Conservation (phyloP, 1,140 invertebrate species). For the Heliothis subflexa region DNA sequence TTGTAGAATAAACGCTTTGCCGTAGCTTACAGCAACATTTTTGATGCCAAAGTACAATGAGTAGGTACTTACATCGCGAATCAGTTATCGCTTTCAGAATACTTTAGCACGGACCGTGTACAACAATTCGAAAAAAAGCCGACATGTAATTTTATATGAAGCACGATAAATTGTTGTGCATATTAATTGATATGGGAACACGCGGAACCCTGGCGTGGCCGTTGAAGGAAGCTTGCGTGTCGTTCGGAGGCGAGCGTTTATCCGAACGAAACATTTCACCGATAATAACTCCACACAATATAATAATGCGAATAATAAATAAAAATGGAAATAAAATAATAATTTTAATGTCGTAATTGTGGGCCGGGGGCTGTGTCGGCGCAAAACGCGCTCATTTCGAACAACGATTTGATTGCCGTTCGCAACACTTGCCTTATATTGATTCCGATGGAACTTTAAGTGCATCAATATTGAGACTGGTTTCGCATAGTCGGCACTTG, state of each 20-base stretch:
- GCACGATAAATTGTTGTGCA: constrained; percentile 20
- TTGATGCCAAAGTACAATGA: neutral
- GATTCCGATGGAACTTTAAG: constrained; percentile 71
- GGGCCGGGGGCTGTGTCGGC: constrained; percentile 71
- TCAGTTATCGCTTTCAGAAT: constrained; percentile 5
- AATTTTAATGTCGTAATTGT: constrained; percentile 86
- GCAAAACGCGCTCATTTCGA: constrained; percentile 73
- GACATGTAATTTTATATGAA: neutral
- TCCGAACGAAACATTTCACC: constrained; percentile 86
- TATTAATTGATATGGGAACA: constrained; percentile 38
- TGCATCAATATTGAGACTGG: constrained; percentile 63
- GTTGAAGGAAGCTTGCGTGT: constrained; percentile 76
- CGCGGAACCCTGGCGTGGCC: constrained; percentile 64
- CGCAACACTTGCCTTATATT: constrained; percentile 69
- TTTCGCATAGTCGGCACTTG: constrained; percentile 55
- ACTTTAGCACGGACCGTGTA: constrained; percentile 1
- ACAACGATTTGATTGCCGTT: constrained; percentile 69
- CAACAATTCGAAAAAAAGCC: constrained; percentile 2
- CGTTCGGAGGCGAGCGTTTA: constrained; percentile 75
- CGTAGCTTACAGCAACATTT: neutral
- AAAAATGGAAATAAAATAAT: constrained; percentile 86
- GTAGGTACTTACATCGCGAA: neutral
- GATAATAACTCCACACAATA: constrained; percentile 86
- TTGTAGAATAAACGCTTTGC: neutral
- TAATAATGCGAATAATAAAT: constrained; percentile 86